Percentiles rank a stretch among this genome's conserved stretches.
Evolutionary conservation across 1,140 invertebrate genomes (phyloP).

Genomic region (Eurosta solidaginis): DNA sequence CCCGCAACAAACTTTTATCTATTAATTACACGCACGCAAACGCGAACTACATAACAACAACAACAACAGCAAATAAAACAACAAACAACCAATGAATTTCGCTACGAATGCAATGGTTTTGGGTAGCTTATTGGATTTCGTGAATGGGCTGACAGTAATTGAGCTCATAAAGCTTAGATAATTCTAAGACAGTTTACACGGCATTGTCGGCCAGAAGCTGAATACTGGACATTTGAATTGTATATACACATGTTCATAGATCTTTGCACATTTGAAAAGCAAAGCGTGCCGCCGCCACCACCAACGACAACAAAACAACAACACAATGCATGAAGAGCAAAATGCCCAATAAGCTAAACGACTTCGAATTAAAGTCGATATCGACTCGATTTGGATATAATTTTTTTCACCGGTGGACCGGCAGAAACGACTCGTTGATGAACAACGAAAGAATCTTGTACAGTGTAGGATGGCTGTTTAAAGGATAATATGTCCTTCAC

Average conservation of each 20-base stretch:
- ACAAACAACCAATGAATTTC: neutral
- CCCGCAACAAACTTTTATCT: neutral
- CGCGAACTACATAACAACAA: neutral
- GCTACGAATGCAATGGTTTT: neutral
- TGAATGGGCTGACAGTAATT: slow-evolving; percentile 28
- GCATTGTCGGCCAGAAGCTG: slow-evolving; percentile 19
- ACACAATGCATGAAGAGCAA: neutral
- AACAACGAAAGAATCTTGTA: no score
- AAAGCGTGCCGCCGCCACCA: slow-evolving; percentile 15
- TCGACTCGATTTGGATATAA: no score
- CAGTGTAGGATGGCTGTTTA: no score
- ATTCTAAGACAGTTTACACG: slow-evolving; percentile 26
- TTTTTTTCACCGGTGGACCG: no score
- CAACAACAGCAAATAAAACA: neutral
- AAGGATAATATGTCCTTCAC: no score
- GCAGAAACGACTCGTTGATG: no score
- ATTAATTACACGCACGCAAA: slow-evolving; percentile 22
- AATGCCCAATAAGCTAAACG: no score
- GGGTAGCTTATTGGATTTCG: slow-evolving; percentile 26
- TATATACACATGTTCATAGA: neutral
- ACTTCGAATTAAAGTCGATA: no score
- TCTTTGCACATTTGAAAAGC: neutral
- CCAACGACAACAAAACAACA: neutral
- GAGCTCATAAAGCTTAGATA: slow-evolving; percentile 28
- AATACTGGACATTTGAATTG: slow-evolving; percentile 19